Evolutionary conservation across 2,797 vertebrate genomes (phyloP).

Genomic region (Ctenopoma kingsleyae): DNA sequence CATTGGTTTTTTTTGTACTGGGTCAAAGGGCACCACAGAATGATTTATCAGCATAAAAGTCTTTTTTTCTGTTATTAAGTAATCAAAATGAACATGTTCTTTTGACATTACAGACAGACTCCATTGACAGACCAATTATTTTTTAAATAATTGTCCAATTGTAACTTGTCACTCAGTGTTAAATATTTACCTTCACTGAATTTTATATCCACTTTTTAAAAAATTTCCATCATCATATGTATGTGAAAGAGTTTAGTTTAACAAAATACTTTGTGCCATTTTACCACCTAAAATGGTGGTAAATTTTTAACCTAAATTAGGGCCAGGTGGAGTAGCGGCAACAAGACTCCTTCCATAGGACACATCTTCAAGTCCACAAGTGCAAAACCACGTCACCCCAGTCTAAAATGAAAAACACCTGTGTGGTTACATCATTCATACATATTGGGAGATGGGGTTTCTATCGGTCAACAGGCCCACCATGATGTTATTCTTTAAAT

Average conservation of each 20-base stretch:
- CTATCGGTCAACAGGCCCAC: slow-evolving; percentile 50
- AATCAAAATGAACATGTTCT: too few relatives aligned
- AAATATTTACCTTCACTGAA: not conserved
- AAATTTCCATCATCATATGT: not conserved
- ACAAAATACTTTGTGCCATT: slow-evolving; percentile 15
- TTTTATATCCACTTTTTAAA: not conserved
- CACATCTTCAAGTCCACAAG: slow-evolving; percentile 49
- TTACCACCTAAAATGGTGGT: too few relatives aligned
- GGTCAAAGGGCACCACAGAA: too few relatives aligned
- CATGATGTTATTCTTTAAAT: slow-evolving; percentile 51
- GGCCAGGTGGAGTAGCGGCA: slow-evolving; percentile 40
- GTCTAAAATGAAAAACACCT: slow-evolving; percentile 60
- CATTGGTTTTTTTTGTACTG: too few relatives aligned
- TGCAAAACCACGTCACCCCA: slow-evolving; percentile 58
- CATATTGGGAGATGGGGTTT: slow-evolving; percentile 46
- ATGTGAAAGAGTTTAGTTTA: not conserved
- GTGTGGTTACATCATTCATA: slow-evolving; percentile 48
- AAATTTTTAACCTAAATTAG: too few relatives aligned
- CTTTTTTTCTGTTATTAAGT: too few relatives aligned
- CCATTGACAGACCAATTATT: too few relatives aligned
- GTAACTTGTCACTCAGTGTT: not conserved
- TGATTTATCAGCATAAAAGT: too few relatives aligned
- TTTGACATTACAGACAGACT: too few relatives aligned
- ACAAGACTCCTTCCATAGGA: slow-evolving; percentile 43
- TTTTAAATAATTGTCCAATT: too few relatives aligned